Base-by-base conservation (phyloP, 2,888 invertebrate species). In the Drosophila lutescens region DNA sequence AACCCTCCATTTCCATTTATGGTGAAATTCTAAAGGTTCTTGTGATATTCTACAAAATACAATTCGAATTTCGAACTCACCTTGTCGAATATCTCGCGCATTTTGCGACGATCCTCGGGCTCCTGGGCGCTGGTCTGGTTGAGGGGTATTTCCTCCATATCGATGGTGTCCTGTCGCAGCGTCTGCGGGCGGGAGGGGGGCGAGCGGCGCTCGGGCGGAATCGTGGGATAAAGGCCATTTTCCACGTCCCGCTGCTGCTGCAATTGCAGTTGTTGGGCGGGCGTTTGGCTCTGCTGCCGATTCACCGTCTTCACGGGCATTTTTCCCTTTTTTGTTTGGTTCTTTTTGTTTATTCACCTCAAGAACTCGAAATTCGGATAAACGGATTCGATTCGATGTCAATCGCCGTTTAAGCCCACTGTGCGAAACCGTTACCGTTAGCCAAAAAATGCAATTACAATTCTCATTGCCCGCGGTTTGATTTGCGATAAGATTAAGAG, bases 71-170 rank as follows among this genome's bases (percentile, higher is more conserved):
- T 8, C 10, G 0, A 4, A 12, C 20, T 23, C 62, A 91, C 91
- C 71, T 86, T 86, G 61, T 91, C 90, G 58, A 91, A 91, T 50
- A 91, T 80, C 58, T 86, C 81, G 20, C 89, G 88, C 56, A 90
- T 75, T 56, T 79, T 86, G 30, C 77, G 81, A 9, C 88, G 88
- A 50, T 91, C 91, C 23, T 89, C 91, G 1, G 89, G 57, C 34
- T 91, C 92, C 32, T 80, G 74, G 40, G 82, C 72, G 66, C 78
- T 74, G 1, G 57, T 15, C 40, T 80, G 90, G 50, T 90, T 90
- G 0, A 90, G 60, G 0, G 90, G 90, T 57, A 91, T 88, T 58
- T 86, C 91, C 57, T 91, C 90, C 91, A 90, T 90, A 36, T 90
- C 90, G 3, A 90, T 77, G 36, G 90, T 91, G 55, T 90, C 90